Evolutionary conservation across 1,140 invertebrate species (phyloP).

Genomic region (Prorops nasuta): DNA sequence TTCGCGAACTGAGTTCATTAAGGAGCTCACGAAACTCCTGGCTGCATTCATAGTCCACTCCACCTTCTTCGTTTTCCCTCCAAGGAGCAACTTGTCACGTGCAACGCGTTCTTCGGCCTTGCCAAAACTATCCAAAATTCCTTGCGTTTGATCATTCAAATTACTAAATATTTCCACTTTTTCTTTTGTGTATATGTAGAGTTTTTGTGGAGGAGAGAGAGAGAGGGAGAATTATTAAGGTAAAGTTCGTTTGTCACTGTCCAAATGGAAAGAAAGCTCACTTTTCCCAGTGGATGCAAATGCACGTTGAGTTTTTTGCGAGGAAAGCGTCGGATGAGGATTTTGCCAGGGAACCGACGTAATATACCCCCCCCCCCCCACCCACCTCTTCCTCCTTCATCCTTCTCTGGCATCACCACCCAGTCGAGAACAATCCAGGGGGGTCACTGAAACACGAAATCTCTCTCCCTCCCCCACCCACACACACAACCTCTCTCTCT

Average conservation of each 20-base stretch:
- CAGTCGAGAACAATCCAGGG: no score
- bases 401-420: slow-evolving; percentile 1
- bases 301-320: not conserved
- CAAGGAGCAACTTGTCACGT: no score
- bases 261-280: no score
- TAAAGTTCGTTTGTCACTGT: not conserved
- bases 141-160: no score
- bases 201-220: not conserved
- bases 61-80: no score
- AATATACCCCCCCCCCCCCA: slow-evolving; percentile 10
- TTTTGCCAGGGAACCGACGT: not conserved
- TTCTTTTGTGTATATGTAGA: no score
- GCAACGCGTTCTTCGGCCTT: no score
- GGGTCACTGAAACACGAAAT: no score
- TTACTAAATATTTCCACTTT: no score
- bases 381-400: slow-evolving; percentile 4
- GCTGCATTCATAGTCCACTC: slow-evolving; percentile 33
- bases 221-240: not conserved
- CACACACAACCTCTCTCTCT: slow-evolving; percentile 9
- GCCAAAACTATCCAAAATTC: no score
- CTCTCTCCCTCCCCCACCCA: slow-evolving; percentile 10
- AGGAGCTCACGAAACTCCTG: slow-evolving; percentile 41
- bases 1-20: slow-evolving; percentile 48
- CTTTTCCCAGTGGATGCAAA: not conserved
- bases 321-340: not conserved